phyloP scores from a whole-genome alignment of 2,797 vertebrate species.

The Buceros bicornis region DNA sequence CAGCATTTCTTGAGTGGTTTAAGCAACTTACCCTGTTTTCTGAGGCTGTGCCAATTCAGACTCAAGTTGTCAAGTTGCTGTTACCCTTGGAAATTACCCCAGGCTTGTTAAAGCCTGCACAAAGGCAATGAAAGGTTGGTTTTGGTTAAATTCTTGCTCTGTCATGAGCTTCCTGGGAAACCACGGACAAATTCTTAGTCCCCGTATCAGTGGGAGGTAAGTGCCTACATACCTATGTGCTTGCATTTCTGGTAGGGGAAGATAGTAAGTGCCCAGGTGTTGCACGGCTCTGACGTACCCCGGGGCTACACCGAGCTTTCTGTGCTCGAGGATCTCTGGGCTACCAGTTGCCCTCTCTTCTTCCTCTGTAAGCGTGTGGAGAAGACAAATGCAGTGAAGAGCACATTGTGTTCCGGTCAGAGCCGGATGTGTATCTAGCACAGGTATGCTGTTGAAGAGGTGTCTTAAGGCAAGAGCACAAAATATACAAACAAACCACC shows the following conservation, averaged over 20 bases:
- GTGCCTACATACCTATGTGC: not conserved
- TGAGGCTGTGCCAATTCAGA: not conserved
- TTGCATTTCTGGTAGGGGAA: not conserved
- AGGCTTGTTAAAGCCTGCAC: not conserved
- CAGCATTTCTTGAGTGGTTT: not conserved
- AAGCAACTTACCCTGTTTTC: not conserved
- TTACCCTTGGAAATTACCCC: not conserved
- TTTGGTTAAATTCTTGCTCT: not conserved
- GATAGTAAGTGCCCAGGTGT: not conserved
- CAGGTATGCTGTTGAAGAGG: not conserved
- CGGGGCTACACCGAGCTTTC: not conserved
- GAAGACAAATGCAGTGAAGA: accelerated
- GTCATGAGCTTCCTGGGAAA: not conserved
- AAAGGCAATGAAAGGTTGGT: not conserved
- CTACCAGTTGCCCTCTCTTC: not conserved
- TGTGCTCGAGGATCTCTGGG: not conserved
- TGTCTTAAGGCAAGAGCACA: not conserved
- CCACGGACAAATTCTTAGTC: not conserved
- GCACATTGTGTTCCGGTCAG: not conserved
- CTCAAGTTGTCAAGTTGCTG: not conserved
- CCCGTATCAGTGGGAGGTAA: accelerated
- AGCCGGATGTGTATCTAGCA: not conserved
- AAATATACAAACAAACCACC: not conserved
- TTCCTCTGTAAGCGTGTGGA: not conserved
- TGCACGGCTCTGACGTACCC: not conserved